Evolutionary conservation across 2,888 invertebrate species (phyloP).

Genomic region (Drosophila heteroneura): DNA sequence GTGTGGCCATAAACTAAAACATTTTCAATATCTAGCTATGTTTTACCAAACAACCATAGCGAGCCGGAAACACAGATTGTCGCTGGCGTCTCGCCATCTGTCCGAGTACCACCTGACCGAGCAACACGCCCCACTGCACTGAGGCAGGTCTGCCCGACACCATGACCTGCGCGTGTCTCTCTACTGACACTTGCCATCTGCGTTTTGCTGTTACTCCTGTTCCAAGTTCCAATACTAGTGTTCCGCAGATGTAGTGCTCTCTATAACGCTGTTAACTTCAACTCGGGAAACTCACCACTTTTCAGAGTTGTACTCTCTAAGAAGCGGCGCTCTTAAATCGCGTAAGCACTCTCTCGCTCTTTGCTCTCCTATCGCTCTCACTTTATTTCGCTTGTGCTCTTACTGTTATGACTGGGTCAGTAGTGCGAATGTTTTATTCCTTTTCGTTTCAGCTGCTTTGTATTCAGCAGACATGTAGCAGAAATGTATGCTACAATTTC

Average conservation of each 20-base stretch:
- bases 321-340: slow-evolving; percentile 52
- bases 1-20: slow-evolving; percentile 66
- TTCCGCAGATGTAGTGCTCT: slow-evolving; percentile 28
- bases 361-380: slow-evolving; percentile 5
- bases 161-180: slow-evolving; percentile 45
- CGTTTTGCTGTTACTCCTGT: slow-evolving; percentile 30
- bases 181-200: slow-evolving; percentile 6
- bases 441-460: slow-evolving; percentile 44
- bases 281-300: slow-evolving; percentile 64
- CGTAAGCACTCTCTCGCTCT: not conserved
- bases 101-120: slow-evolving; percentile 42
- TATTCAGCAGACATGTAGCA: slow-evolving; percentile 49
- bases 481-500: slow-evolving; percentile 61
- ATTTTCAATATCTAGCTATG: slow-evolving; percentile 77
- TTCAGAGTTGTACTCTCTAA: slow-evolving; percentile 72
- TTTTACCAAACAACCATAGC: slow-evolving; percentile 67
- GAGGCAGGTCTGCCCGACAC: slow-evolving; percentile 54
- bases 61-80: slow-evolving; percentile 56
- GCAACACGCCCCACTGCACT: slow-evolving; percentile 24
- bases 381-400: slow-evolving; percentile 13
- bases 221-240: slow-evolving; percentile 41
- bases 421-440: slow-evolving; percentile 65
- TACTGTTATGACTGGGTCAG: slow-evolving; percentile 77
- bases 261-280: slow-evolving; percentile 64
- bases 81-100: slow-evolving; percentile 2